Evolutionary conservation across 2,888 invertebrate genomes (phyloP), one percentile per base, ranked within the genome.

Genomic region (Ptilodon capucinus): DNA sequence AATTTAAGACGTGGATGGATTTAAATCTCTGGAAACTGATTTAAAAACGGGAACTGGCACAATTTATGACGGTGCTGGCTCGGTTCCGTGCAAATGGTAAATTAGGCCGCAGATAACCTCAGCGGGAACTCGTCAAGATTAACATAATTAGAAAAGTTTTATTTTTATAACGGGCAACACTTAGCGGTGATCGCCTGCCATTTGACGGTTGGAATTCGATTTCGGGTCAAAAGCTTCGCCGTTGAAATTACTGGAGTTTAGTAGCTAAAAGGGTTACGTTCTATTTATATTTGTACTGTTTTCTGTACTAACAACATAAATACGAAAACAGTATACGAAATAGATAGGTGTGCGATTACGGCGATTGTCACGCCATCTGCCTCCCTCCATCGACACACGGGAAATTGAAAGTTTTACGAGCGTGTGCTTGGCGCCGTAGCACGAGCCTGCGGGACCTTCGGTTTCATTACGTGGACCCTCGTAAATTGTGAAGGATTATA

Each of bases 341-440:
- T 2, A 28, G n/a, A 8, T 11, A 28, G 8, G n/a, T n/a, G n/a
- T n/a, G n/a, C n/a, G n/a, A n/a, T 8, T 25, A 8, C 8, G 7
- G n/a, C 28, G 28, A 28, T 28, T 28, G 28, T 28, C 11, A 8
- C 28, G 8, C 28, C n/a, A 11, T 28, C 28, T 28, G 32, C 28
- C n/a, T 3, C n/a, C 43, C 34, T 17, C 40, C 39, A n/a, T 13
- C 30, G 11, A 13, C 36, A 0, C 40, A 17, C 32, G 18, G 44
- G 35, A 23, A 51, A 49, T 43, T 51, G 51, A 38, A 52, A 38
- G 42, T 44, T 55, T 59, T 51, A 63, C 42, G 44, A 46, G 6
- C 45, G 44, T 60, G 45, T 51, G 40, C 42, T 47, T 35, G 39
- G 39, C 32, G 36, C 45, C 36, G n/a, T n/a, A n/a, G n/a, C n/a